Conservation (phyloP, 2,113 vertebrate species). For the Caranx melampygus region DNA sequence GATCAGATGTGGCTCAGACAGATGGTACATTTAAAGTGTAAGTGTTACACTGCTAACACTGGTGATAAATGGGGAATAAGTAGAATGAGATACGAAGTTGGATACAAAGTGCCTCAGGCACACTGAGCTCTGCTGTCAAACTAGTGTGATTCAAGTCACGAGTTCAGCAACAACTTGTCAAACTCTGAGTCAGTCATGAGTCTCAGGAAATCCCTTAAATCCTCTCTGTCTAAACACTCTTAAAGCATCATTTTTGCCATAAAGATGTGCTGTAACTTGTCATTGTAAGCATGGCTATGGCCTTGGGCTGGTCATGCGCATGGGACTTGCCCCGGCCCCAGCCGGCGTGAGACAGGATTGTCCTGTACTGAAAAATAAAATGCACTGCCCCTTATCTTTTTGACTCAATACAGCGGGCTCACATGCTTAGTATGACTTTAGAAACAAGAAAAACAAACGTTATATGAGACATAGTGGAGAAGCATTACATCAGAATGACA, state of each 20-base stretch:
- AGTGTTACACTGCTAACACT: slow-evolving; percentile 17
- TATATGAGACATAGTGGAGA: too few relatives aligned
- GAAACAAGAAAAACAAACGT: too few relatives aligned
- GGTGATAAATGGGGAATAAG: slow-evolving; percentile 13
- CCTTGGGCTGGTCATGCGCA: too few relatives aligned
- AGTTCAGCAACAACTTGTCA: slow-evolving; percentile 18
- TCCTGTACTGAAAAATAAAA: too few relatives aligned
- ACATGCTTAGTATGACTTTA: too few relatives aligned
- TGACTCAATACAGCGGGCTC: too few relatives aligned
- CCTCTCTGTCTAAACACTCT: too few relatives aligned
- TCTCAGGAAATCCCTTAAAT: background rate
- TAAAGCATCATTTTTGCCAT: background rate
- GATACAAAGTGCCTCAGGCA: slow-evolving; percentile 22
- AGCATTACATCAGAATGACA: too few relatives aligned
- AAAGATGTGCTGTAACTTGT: background rate
- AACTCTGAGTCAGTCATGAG: background rate
- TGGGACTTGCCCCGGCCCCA: too few relatives aligned
- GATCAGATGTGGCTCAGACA: background rate
- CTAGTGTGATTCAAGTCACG: slow-evolving; percentile 7
- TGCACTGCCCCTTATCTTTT: too few relatives aligned
- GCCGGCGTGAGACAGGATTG: too few relatives aligned
- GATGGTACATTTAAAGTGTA: background rate
- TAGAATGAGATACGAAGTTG: slow-evolving; percentile 20
- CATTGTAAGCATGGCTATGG: too few relatives aligned
- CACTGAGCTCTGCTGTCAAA: background rate